A percentile compares a stretch with the other conserved stretches of the same genome.
Conservation (phyloP, 2,113 vertebrate genomes). For the Phocoena sinus region DNA sequence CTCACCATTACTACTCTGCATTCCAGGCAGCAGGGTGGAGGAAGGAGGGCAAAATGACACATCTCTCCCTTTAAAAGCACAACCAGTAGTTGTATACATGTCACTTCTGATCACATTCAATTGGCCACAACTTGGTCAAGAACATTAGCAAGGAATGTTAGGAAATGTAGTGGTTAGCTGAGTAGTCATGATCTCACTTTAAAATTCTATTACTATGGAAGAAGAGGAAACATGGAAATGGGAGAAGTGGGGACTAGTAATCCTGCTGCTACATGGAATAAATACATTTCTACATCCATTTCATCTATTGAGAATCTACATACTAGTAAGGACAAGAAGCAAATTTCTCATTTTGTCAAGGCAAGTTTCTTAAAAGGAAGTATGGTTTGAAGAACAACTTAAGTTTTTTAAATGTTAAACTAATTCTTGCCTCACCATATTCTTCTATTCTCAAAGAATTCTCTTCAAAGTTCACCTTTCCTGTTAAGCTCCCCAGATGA, state of each 20-base stretch:
- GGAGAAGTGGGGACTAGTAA: background rate
- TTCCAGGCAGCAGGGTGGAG: background rate
- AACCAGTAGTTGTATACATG: background rate
- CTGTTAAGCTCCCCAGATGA: background rate
- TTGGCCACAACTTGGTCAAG: background rate
- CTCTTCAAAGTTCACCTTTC: conserved; percentile 34
- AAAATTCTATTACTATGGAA: background rate
- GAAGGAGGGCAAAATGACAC: background rate
- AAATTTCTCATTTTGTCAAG: background rate
- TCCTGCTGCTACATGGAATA: background rate
- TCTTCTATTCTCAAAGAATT: background rate
- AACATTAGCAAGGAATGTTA: background rate
- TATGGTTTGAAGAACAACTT: background rate
- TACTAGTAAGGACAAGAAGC: background rate
- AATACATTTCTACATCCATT: background rate
- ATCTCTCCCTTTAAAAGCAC: background rate
- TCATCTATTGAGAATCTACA: background rate
- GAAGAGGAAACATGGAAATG: background rate
- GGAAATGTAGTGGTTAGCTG: background rate
- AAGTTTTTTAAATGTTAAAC: background rate
- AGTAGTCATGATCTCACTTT: background rate
- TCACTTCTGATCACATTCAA: background rate
- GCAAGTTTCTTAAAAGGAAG: background rate
- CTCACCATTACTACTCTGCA: background rate
- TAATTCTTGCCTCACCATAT: background rate